These are phyloP conservation scores for Atrichornis clamosus DNA, from an alignment of 2,113 vertebrate genomes.

Conservation along the genomic window DNA sequence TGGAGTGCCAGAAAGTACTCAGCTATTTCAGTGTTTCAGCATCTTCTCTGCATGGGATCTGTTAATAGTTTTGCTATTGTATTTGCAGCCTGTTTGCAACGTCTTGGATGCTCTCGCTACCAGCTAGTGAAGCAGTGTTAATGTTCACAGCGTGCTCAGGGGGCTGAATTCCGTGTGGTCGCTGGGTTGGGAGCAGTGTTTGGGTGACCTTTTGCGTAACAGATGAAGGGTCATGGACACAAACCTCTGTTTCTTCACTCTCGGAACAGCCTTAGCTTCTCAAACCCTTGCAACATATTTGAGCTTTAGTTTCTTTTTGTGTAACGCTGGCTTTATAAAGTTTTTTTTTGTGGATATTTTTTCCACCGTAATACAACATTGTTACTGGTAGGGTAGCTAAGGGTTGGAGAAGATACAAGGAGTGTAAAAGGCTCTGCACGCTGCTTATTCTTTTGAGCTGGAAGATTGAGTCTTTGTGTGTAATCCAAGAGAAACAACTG, in stretches of 20 bases:
- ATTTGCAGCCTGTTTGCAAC: rapidly evolving
- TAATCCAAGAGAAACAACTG: neutral
- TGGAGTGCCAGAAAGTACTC: rapidly evolving
- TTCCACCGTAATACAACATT: neutral
- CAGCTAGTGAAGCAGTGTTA: rapidly evolving
- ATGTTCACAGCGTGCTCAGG: neutral
- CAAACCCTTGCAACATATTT: neutral
- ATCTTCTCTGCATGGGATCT: neutral
- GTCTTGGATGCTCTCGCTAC: rapidly evolving
- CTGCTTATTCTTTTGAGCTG: neutral
- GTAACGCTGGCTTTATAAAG: rapidly evolving
- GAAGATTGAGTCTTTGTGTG: neutral
- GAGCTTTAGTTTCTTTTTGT: neutral
- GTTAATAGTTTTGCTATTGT: rapidly evolving
- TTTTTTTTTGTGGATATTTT: neutral
- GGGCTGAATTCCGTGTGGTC: rapidly evolving
- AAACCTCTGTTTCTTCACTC: neutral
- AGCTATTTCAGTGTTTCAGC: neutral
- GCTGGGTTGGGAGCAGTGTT: neutral
- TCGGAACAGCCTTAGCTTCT: neutral
- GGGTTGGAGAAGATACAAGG: neutral
- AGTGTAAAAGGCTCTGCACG: rapidly evolving
- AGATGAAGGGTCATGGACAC: rapidly evolving
- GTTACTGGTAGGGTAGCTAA: neutral
- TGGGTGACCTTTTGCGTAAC: neutral